Base-by-base conservation (phyloP, 2,888 invertebrate genomes). In the Dastarcus helophoroides region DNA sequence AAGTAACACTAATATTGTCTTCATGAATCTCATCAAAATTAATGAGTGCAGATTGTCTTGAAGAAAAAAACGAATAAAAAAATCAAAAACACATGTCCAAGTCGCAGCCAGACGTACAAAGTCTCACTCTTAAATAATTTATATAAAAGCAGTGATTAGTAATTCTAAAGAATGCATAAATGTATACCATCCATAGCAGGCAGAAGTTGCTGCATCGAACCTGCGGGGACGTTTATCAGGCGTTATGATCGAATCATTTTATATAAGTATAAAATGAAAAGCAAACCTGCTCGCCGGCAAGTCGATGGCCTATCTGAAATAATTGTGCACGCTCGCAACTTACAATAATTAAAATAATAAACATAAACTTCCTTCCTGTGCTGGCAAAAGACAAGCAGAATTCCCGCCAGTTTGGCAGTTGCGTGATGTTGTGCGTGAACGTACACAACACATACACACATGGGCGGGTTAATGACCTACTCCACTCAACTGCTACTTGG, bases 381-480 rank as follows among this genome's bases (percentile, higher is more conserved):
- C 29, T 24, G 39, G 36, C 38, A 38, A 39, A 43, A 45, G 45
- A 42, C 43, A 43, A 40, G 42, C 41, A 37, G 41, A 39, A 48
- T 52, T 54, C 50, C 51, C 50, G 51, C 50, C 50, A 46, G 44
- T 51, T 54, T 53, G 45, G 41, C 46, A 48, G 45, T 54, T 49
- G 54, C 54, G 54, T 54, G 55, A 50, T 43, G 43, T n/a, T n/a
- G n/a, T 50, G 51, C 51, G 49, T 49, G 47, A 42, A 47, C 44
- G 46, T 42, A 46, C 42, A 46, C 38, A 46, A 43, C 42, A 40
- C 32, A 38, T 38, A 29, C 26, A 40, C 31, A 42, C 35, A 48
- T 42, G 49, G 45, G 50, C 51, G 50, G 56, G 56, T 58, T 52
- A 57, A 56, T 46, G 56, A 57, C 56, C 56, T 53, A 52, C 48